Evolutionary conservation across 2,113 vertebrate genomes (phyloP).

Genomic region (Pycnonotus jocosus): DNA sequence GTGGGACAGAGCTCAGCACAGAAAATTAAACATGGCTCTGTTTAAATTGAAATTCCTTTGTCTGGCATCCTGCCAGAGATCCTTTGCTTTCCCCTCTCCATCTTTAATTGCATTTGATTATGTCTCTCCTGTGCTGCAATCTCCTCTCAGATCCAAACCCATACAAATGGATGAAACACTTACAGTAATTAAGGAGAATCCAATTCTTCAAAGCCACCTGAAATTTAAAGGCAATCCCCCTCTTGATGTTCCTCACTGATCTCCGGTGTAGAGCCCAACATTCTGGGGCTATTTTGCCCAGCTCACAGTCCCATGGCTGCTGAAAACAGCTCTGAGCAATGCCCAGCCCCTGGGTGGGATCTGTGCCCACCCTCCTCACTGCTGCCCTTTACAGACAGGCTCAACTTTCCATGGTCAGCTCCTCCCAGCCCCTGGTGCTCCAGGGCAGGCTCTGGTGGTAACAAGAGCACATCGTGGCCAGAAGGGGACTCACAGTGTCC

Average conservation of each 20-base stretch:
- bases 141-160: background rate
- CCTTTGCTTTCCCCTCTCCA: background rate
- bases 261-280: background rate
- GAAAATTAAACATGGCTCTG: background rate
- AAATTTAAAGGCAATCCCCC: background rate
- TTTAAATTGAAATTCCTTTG: background rate
- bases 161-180: background rate
- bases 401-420: accelerated
- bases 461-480: background rate
- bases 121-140: background rate
- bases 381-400: accelerated
- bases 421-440: accelerated
- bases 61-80: background rate
- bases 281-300: background rate
- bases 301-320: background rate
- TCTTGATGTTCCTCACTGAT: background rate
- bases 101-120: background rate
- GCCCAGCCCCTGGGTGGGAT: background rate
- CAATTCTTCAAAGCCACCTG: background rate
- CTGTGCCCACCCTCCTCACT: background rate
- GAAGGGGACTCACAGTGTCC: background rate
- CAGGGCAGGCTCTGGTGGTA: background rate
- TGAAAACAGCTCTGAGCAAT: background rate
- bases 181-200: background rate
- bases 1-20: background rate